Conservation (phyloP, 2,888 invertebrate species). For the Balanococcus diminutus region DNA sequence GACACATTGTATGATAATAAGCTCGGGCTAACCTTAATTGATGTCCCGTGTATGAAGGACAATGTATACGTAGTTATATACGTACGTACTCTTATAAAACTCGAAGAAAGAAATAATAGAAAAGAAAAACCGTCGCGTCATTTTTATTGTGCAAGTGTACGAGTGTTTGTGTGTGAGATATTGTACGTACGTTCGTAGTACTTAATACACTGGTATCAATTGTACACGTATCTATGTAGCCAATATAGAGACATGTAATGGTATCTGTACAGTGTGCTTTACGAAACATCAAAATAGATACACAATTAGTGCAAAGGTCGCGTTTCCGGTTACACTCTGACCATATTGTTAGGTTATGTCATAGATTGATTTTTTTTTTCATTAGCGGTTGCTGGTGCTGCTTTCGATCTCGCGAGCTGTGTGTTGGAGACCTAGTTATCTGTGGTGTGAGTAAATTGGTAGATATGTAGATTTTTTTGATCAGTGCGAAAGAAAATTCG, state of each 20-base stretch:
- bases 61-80: too few species aligned
- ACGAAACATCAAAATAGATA: slow-evolving; percentile 4
- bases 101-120: background rate
- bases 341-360: background rate
- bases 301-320: slow-evolving; percentile 21
- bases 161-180: background rate
- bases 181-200: background rate
- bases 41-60: slow-evolving; percentile 43
- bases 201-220: background rate
- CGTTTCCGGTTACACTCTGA: slow-evolving; percentile 25
- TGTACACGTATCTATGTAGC: background rate
- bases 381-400: too few species aligned
- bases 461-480: too few species aligned
- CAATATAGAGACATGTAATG: background rate
- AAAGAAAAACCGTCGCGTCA: slow-evolving; percentile 12
- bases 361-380: background rate
- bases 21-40: slow-evolving; percentile 46
- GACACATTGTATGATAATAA: slow-evolving; percentile 48
- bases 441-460: too few species aligned
- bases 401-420: too few species aligned
- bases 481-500: too few species aligned
- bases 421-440: too few species aligned
- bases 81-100: too few species aligned
- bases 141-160: background rate
- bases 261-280: background rate